Base-by-base conservation (phyloP, 2,797 vertebrate species). In the Mormyrus proboscirostris region DNA sequence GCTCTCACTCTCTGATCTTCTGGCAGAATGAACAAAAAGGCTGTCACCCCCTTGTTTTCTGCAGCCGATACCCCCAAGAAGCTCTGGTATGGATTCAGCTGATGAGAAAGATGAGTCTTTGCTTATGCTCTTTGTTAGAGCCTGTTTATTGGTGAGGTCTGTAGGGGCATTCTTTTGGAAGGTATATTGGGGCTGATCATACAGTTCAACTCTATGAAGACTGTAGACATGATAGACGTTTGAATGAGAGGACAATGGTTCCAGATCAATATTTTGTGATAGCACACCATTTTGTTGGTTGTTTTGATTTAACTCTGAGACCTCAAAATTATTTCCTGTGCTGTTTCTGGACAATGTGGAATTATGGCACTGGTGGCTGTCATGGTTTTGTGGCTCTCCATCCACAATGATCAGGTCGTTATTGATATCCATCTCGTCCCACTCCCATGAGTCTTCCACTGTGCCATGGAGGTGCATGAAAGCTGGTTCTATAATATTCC, bases 341-440 rank as follows among this genome's bases (percentile, higher is more conserved):
- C 92, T 92, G 51, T 88, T 16, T 62, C 90, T 47, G 65, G 93
- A 93, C 88, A 93, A 90, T 82, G 93, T 92, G 84, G 93, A 92
- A 90, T 93, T 93, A 0, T 93, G 92, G 83, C 93, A 94, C 53
- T 91, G 88, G 51, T 91, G 93, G 90, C 94, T 93, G 90, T 94
- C 95, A 69, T 92, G 94, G 79, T 97, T 95, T 88, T 89, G 92
- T 90, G 95, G 93, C 79, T 96, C 95, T 92, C 96, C 95, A 38
- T 95, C 93, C 89, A 96, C 91, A 93, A 97, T 96, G 91, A 97
- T 96, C 94, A 96, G 90, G 73, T 95, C 95, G 91, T 96, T 95
- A 92, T 94, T 96, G 93, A 99, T 98, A 88, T 99, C 99, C 0
- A 96, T 99, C 92, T 99, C 99, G 91, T 99, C 99, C 99, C 99